These are phyloP conservation scores for Campoletis sonorensis DNA, from an alignment of 1,140 invertebrate species.

Conservation along the genomic window DNA sequence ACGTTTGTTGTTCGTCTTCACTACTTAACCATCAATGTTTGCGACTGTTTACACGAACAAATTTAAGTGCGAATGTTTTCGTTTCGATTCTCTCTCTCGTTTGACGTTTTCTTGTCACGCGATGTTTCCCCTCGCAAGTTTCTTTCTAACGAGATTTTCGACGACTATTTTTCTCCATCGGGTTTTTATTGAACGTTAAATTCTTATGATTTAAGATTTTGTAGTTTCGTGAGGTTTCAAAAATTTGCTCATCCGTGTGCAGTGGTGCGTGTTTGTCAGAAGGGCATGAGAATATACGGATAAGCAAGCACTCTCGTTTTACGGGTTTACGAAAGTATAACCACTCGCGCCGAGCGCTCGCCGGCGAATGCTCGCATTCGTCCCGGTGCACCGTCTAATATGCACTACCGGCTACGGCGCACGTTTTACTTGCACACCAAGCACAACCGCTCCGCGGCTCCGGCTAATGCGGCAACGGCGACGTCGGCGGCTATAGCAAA, in stretches of 20 bases:
- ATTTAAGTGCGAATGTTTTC: neutral
- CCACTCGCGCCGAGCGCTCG: slow-evolving; percentile 63
- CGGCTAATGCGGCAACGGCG: slow-evolving; percentile 9
- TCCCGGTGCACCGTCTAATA: slow-evolving; percentile 64
- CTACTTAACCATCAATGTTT: neutral
- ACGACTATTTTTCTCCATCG: too few relatives aligned
- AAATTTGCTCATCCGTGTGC: neutral
- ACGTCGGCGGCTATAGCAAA: slow-evolving; percentile 13
- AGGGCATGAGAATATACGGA: neutral
- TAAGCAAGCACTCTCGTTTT: neutral
- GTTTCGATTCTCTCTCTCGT: neutral
- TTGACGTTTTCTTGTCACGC: too few relatives aligned
- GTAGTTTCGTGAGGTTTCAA: neutral
- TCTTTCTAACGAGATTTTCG: too few relatives aligned
- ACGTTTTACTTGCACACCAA: slow-evolving; percentile 52
- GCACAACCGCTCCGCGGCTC: slow-evolving; percentile 44
- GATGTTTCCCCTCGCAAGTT: too few relatives aligned
- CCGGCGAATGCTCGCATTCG: slow-evolving; percentile 66
- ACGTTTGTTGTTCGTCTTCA: neutral
- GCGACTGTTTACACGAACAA: neutral
- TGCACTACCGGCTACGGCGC: slow-evolving; percentile 61
- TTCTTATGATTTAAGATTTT: too few relatives aligned
- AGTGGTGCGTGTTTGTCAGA: neutral
- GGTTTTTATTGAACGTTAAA: too few relatives aligned
- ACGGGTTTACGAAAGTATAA: slow-evolving; percentile 35